Conservation (phyloP, 2,888 invertebrate genomes). For the Nematopogon swammerdamellus region DNA sequence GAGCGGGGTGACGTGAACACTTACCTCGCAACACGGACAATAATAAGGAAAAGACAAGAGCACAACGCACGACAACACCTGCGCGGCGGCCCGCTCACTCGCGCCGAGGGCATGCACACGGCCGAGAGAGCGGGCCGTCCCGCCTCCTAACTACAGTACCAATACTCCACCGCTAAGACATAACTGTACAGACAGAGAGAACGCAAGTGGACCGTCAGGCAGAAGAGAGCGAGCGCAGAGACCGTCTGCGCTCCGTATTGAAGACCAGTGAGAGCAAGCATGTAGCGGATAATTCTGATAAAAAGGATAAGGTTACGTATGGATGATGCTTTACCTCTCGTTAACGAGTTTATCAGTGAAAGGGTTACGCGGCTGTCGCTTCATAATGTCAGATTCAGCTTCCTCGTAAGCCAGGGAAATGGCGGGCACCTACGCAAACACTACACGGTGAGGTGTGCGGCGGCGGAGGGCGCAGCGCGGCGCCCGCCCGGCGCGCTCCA, state of each 20-base stretch:
- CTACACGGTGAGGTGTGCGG: constrained; percentile 45
- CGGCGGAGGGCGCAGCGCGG: constrained; percentile 16
- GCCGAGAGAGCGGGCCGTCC: background rate
- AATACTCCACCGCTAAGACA: background rate
- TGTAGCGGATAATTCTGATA: constrained; percentile 33
- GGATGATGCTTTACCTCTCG: constrained; percentile 76
- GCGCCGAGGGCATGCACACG: background rate
- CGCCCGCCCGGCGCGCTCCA: constrained; percentile 11
- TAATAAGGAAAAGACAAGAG: constrained; percentile 16
- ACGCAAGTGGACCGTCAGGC: background rate
- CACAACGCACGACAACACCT: constrained; percentile 37
- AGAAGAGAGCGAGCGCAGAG: background rate
- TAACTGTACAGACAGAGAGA: background rate
- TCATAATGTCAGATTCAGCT: constrained; percentile 98
- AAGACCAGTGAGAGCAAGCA: constrained; percentile 35
- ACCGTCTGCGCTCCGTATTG: background rate
- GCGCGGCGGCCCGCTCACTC: constrained; percentile 13
- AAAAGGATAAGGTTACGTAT: constrained; percentile 21
- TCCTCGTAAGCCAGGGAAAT: constrained; percentile 98
- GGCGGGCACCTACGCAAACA: constrained; percentile 84
- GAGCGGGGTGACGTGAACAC: constrained; percentile 24
- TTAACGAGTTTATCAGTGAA: constrained; percentile 97
- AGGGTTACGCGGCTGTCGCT: constrained; percentile 96
- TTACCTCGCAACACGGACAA: constrained; percentile 32
- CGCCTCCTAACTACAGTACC: background rate